Percentiles rank a stretch among this genome's conserved stretches.
Conservation (phyloP, 2,888 invertebrate species). For the Drosophila melanocephala region DNA sequence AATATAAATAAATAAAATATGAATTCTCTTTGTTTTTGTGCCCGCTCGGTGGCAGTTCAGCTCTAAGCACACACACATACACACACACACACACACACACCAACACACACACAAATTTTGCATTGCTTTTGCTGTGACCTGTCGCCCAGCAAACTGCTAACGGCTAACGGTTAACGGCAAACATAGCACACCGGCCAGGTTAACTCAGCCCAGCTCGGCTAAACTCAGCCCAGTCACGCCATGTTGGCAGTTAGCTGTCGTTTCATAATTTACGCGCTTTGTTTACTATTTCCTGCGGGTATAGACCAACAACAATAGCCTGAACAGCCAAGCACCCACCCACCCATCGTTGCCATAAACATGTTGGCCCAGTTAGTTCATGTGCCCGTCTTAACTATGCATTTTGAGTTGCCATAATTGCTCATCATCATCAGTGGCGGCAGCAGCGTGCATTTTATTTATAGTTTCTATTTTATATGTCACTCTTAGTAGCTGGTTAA, state of each 20-base stretch:
- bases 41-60: constrained; percentile 14
- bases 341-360: constrained; percentile 33
- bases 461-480: constrained; percentile 44
- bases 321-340: neutral
- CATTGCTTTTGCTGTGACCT: constrained; percentile 54
- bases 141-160: constrained; percentile 15
- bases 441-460: constrained; percentile 50
- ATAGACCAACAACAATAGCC: constrained; percentile 12
- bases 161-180: neutral
- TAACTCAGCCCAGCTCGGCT: constrained; percentile 49
- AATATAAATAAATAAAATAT: constrained; percentile 80
- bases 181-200: constrained; percentile 40
- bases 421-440: constrained; percentile 56
- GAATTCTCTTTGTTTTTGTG: constrained; percentile 59
- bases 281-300: constrained; percentile 76
- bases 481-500: constrained; percentile 42
- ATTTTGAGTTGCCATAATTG: constrained; percentile 64
- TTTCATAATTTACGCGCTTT: constrained; percentile 80
- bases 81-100: constrained; percentile 17
- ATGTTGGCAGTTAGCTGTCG: constrained; percentile 72
- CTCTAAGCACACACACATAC: constrained; percentile 34
- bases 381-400: constrained; percentile 49
- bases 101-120: constrained; percentile 35
- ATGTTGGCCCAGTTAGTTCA: constrained; percentile 56
- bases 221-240: constrained; percentile 73